Percentiles rank a stretch among this genome's conserved stretches.
Evolutionary conservation across 2,113 vertebrate genomes (phyloP).

Genomic region (Ceyx melanurus): DNA sequence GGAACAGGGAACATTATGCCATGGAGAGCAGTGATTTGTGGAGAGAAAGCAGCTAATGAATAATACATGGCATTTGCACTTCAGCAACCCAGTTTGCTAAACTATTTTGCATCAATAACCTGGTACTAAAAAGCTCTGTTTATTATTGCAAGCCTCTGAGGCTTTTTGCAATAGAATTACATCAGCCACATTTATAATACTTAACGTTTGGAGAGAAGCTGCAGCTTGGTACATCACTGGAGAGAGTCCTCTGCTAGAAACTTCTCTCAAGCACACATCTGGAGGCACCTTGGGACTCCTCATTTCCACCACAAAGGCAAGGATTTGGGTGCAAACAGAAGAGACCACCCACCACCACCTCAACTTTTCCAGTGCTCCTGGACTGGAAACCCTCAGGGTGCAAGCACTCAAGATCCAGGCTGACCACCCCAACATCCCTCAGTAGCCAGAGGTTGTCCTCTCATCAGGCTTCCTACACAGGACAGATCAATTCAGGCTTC

Average conservation of each 20-base stretch:
- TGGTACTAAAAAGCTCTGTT: conserved; percentile 57
- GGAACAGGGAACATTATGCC: conserved; percentile 1
- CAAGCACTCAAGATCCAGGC: neutral
- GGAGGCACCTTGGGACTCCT: neutral
- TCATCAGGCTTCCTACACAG: neutral
- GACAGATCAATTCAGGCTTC: neutral
- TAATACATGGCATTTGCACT: conserved; percentile 63
- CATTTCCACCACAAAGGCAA: neutral
- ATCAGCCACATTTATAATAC: conserved; percentile 36
- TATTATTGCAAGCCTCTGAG: conserved; percentile 46
- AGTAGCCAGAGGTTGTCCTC: neutral
- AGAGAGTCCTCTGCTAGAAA: neutral
- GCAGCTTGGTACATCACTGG: neutral
- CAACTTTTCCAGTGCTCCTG: neutral
- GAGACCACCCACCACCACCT: rapidly evolving
- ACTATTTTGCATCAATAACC: conserved; percentile 74
- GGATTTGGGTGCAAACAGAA: neutral
- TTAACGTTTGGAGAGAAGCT: neutral
- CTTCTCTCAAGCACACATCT: rapidly evolving
- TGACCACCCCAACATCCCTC: neutral
- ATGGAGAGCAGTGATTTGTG: conserved; percentile 56
- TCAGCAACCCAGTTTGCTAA: conserved; percentile 67
- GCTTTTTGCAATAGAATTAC: conserved; percentile 63
- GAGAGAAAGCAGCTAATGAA: conserved; percentile 53
- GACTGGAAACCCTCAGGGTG: neutral